Evolutionary conservation across 1,140 invertebrate genomes (phyloP), one percentile per base, ranked within the genome.

Genomic region (Drosophila repletoides): DNA sequence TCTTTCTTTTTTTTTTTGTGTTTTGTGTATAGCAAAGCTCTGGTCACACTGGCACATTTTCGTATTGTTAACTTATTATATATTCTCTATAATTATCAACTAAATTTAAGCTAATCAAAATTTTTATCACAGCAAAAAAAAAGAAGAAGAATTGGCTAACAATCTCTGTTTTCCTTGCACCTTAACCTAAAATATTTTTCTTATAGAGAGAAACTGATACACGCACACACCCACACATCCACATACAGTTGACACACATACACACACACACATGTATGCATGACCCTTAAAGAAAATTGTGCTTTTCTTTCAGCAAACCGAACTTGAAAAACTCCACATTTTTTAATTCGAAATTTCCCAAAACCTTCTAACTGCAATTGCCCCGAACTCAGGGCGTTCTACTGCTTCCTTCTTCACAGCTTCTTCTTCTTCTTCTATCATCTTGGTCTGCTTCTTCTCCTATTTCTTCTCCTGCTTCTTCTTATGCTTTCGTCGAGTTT

Each of bases 71-170:
- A n/a, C n/a, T 26, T 52, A 52, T 46, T 60, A 15, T 80, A 60
- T 72, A 69, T 69, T 29, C 24, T 64, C 38, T 76, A 53, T 52
- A 40, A 46, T 53, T 34, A 51, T 58, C 19, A 59, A 65, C 77
- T 76, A 72, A 83, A 84, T 73, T 77, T 81, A 81, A 83, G 79
- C 73, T 81, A 77, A 81, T 34, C 58, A 52, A 81, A 29, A 64
- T 73, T 72, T 81, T 72, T 75, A 72, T 58, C 77, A 72, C 77
- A 80, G 76, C 76, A 61, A 48, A 43, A 41, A 1, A 22, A 17
- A 15, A 17, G 56, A 36, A 5, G 17, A 15, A 5, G 15, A 56
- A 58, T 65, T 65, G 61, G 61, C 53, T 65, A n/a, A n/a, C n/a
- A n/a, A n/a, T n/a, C n/a, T n/a, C n/a, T n/a, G n/a, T n/a, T n/a